Evolutionary conservation across 2,113 vertebrate species (phyloP), one percentile per base, ranked within the genome.

Genomic region (Ptilorrhoa leucosticta): DNA sequence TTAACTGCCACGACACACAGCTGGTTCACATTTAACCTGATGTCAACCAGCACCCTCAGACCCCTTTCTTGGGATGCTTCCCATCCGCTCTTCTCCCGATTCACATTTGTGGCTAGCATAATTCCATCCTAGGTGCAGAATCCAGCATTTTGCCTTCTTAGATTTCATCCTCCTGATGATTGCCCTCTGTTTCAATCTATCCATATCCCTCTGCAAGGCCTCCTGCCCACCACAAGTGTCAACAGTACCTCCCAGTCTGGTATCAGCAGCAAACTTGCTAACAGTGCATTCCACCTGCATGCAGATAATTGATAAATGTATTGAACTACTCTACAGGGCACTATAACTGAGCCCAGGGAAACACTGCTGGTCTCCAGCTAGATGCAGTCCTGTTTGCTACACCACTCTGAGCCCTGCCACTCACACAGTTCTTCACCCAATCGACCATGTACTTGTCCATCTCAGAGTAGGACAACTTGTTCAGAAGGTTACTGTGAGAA

Each of bases 381-480:
- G 27, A 13, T 58, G 13, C 20, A 48, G 11, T 23, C 23, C 15
- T 26, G 15, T 70, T 75, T 56, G 40, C 21, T 56, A 26, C 1
- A 35, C 35, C 7, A 2, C 16, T 54, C 27, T 50, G 15, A 89
- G 6, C 6, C 15, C 17, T 44, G 28, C 4, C 4, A 2, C 50
- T 65, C 33, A 44, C 10, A 30, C 11, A 54, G 15, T 40, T 60
- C 35, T 53, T 61, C 57, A 66, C 5, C 7, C 45, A 64, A 30
- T 0, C 1, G 14, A 53, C 10, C 7, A 3, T 3, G 19, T 27
- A 64, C 7, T 15, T 61, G 21, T 30, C 33, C 18, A 61, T 35
- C 13, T 21, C 26, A 45, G 16, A 71, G 33, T 0, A 56, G 13
- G 14, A 54, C 13, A 60, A n/a, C 9, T 71, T 35, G 15, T 65